These are phyloP conservation scores for Trachymyrmex cornetzi DNA, from an alignment of 1,140 invertebrate species.

Conservation along the genomic window DNA sequence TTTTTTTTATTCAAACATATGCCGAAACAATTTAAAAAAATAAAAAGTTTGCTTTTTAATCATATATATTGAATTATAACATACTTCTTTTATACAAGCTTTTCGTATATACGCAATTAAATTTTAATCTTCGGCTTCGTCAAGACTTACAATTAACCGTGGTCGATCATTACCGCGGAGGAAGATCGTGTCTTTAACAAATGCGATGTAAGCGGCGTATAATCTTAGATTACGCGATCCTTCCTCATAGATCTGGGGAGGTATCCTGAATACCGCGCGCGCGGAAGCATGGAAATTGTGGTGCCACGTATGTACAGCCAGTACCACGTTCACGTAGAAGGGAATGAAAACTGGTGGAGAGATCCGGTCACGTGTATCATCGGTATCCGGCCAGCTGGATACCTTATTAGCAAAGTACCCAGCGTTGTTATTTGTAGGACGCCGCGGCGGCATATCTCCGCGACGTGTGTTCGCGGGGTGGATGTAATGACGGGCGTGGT, in stretches of 20 bases:
- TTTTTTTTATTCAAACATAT: neutral
- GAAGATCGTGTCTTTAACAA: neutral
- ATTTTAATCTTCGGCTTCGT: constrained; percentile 2
- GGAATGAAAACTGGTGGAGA: constrained; percentile 63
- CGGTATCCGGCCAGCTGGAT: constrained; percentile 40
- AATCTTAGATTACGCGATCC: constrained; percentile 22
- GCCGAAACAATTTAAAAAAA: neutral
- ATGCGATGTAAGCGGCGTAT: constrained; percentile 27
- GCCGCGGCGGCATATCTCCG: constrained; percentile 28
- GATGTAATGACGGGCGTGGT: constrained; percentile 70
- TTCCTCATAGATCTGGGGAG: neutral
- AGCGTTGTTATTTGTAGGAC: constrained; percentile 73
- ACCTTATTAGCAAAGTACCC: constrained; percentile 69
- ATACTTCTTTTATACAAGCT: neutral
- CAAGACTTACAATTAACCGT: neutral
- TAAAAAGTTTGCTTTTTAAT: neutral
- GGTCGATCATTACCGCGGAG: neutral
- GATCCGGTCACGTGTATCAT: constrained; percentile 76
- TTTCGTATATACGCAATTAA: constrained; percentile 10
- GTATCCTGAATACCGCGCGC: neutral
- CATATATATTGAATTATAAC: neutral
- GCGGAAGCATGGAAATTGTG: constrained; percentile 46
- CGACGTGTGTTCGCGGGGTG: neutral
- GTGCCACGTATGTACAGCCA: neutral
- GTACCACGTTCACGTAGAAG: neutral